Evolutionary conservation across 2,888 invertebrate genomes (phyloP).

Genomic region (Drosophila bunnanda): DNA sequence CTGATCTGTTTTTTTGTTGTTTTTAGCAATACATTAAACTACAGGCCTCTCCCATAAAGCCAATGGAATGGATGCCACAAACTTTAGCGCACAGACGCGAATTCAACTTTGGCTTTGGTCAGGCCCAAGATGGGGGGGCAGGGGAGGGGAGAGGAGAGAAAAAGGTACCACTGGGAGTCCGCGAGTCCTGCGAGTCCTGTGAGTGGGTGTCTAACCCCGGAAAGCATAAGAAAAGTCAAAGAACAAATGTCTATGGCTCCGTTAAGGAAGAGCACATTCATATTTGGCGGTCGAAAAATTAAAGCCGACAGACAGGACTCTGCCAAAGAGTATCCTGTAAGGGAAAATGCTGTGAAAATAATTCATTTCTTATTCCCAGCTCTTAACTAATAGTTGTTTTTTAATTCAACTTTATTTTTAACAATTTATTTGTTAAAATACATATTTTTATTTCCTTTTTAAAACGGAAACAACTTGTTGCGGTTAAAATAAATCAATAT

Average conservation of each 20-base stretch:
- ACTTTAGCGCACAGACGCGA: conserved; percentile 41
- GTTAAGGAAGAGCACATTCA: conserved; percentile 36
- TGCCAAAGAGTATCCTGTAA: not conserved
- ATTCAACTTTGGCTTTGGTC: conserved; percentile 2
- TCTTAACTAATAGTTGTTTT: not conserved
- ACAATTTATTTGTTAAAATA: not conserved
- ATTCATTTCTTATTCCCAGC: not conserved
- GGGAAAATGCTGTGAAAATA: not conserved
- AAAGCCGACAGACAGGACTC: not conserved
- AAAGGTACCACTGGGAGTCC: not conserved
- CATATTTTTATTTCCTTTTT: not conserved
- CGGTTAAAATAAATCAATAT: too few species aligned
- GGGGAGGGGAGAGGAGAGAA: not conserved
- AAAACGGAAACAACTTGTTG: not conserved
- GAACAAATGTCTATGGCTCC: conserved; percentile 73
- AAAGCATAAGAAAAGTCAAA: conserved; percentile 76
- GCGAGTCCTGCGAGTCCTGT: not conserved
- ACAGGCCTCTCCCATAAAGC: conserved; percentile 38
- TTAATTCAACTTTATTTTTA: not conserved
- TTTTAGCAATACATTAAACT: conserved; percentile 49
- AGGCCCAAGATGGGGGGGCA: not conserved
- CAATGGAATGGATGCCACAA: conserved; percentile 43
- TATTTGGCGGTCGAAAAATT: conserved; percentile 7
- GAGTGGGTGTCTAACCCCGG: conserved; percentile 53
- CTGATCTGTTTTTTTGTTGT: conserved; percentile 19